Evolutionary conservation across 2,888 invertebrate genomes (phyloP), one percentile per base, ranked within the genome.

Genomic region (Perizoma flavofasciatum): DNA sequence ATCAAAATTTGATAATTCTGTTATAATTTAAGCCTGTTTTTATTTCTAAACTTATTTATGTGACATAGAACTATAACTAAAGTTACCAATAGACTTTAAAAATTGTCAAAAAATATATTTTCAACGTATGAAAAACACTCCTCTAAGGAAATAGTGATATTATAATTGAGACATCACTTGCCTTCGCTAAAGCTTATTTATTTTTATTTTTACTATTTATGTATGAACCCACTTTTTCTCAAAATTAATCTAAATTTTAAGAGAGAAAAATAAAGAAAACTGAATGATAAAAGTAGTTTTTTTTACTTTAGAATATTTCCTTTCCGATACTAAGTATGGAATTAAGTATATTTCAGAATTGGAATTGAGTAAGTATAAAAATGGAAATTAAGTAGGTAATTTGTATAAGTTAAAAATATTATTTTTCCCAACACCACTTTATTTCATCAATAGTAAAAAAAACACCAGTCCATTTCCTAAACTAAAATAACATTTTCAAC

Each of bases 1-100:
- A 59, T 54, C 55, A 44, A 63, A 62, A 68, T 59, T 60, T 37
- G 33, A 54, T 51, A 40, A 46, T 50, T 66, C 71, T 72, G 71
- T 68, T 73, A 70, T 73, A 66, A 79, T 79, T 79, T 84, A 85
- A 85, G 81, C 72, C 75, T 83, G 81, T 85, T 88, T 83, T 78
- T 79, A 79, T 82, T 74, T 81, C 77, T 81, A 82, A 83, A 86
- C 79, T 82, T 88, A 88, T 90, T 90, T 88, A 89, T 89, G 83
- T 85, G 83, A 88, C 80, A 83, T 86, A 88, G 84, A 75, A 82
- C 71, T 85, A 78, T 85, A 77, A 58, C 59, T 83, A 87, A 85
- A 90, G 92, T 92, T 92, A 92, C 92, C 92, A 90, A 83, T 91
- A 89, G 85, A 77, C 64, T 74, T 86, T 83, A 85, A 83, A 75